Percentiles rank a stretch among this genome's conserved stretches.
phyloP scores from a whole-genome alignment of 2,888 invertebrate genomes.

The Stratiomys singularior region DNA sequence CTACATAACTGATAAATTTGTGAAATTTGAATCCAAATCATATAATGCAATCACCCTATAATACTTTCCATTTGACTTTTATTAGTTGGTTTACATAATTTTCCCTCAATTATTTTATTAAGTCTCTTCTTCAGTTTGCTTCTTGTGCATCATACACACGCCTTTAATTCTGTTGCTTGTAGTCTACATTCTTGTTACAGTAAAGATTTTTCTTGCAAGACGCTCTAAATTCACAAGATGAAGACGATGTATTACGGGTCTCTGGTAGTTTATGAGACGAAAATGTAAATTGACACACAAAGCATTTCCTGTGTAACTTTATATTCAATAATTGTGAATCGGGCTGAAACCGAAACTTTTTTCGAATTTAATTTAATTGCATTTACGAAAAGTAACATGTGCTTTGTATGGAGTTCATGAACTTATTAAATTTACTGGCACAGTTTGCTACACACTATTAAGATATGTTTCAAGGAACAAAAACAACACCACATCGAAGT shows the following conservation, averaged over 20 bases:
- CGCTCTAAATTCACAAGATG: not conserved
- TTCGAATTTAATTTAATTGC: not conserved
- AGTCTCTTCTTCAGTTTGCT: not conserved
- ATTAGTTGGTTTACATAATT: not conserved
- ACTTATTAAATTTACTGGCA: too few relatives aligned
- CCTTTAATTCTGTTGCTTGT: slow-evolving; percentile 29
- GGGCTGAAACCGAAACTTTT: not conserved
- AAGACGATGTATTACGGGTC: not conserved
- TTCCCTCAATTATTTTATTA: slow-evolving; percentile 24
- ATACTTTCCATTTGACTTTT: too few relatives aligned
- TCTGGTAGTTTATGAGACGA: not conserved
- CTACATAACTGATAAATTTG: too few relatives aligned
- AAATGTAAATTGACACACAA: slow-evolving; percentile 38
- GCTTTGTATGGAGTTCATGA: too few relatives aligned
- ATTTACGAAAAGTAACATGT: not conserved
- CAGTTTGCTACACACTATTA: too few relatives aligned
- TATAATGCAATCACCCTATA: too few relatives aligned
- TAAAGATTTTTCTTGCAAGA: not conserved
- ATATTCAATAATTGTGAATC: not conserved
- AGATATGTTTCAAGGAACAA: too few relatives aligned
- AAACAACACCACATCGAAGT: too few relatives aligned
- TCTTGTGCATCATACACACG: not conserved
- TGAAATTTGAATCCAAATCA: too few relatives aligned
- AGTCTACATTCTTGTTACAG: not conserved
- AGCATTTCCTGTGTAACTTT: slow-evolving; percentile 32